These are phyloP conservation scores for Zelleria hepariella DNA, from an alignment of 2,888 invertebrate genomes.

Conservation along the genomic window DNA sequence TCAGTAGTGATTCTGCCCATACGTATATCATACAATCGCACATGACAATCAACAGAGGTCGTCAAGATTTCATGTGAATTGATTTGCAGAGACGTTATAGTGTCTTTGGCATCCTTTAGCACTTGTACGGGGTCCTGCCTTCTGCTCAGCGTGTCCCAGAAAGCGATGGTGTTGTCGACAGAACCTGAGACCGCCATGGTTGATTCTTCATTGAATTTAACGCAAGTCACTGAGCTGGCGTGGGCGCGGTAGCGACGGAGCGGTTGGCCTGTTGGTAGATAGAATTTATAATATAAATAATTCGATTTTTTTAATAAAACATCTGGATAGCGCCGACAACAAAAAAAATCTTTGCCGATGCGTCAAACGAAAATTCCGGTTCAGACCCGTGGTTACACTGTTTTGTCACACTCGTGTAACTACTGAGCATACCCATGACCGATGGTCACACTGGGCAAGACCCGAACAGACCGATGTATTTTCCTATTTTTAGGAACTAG, in stretches of 20 bases:
- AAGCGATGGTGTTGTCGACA: constrained; percentile 91
- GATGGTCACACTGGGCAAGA: too few species aligned
- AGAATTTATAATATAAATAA: not conserved
- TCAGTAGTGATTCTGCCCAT: constrained; percentile 87
- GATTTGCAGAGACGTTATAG: constrained; percentile 83
- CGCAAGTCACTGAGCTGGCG: constrained; percentile 87
- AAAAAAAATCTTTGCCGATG: too few species aligned
- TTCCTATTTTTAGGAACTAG: too few species aligned
- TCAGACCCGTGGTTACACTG: too few species aligned
- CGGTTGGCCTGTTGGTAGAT: constrained; percentile 79
- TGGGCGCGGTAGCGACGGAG: constrained; percentile 89
- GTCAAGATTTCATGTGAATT: constrained; percentile 92
- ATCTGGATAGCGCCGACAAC: too few species aligned
- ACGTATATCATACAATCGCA: constrained; percentile 92
- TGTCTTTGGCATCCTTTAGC: constrained; percentile 94
- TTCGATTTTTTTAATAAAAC: too few species aligned
- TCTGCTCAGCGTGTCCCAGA: constrained; percentile 82
- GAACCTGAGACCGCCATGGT: constrained; percentile 93
- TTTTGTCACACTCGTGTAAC: too few species aligned
- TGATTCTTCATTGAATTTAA: constrained; percentile 95
- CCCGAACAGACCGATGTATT: too few species aligned
- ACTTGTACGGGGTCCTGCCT: constrained; percentile 65
- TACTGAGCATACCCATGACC: too few species aligned
- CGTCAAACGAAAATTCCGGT: too few species aligned
- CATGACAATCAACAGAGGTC: constrained; percentile 89